A percentile compares a stretch with the other conserved stretches of the same genome.
Evolutionary conservation across 2,888 invertebrate species (phyloP).

Genomic region (Yponomeuta malinellus): DNA sequence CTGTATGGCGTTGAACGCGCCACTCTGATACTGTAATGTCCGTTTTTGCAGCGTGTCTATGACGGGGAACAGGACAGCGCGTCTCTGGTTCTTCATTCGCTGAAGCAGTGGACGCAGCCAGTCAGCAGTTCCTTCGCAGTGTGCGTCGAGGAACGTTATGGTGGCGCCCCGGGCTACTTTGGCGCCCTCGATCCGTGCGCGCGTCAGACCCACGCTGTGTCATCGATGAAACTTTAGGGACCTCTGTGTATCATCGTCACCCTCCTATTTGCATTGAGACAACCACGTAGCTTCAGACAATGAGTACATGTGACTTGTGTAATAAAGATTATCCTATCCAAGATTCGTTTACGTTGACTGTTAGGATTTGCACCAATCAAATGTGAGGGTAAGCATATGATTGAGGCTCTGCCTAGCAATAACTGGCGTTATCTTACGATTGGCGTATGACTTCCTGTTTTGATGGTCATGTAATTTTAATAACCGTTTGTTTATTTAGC

Average conservation of each 20-base stretch:
- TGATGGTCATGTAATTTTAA: not conserved
- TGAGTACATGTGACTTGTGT: no score
- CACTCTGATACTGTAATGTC: not conserved
- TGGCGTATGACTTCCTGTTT: no score
- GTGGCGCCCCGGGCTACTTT: slow-evolving; percentile 86
- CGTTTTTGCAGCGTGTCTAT: slow-evolving; percentile 86
- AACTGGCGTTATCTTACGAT: no score
- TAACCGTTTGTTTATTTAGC: not conserved
- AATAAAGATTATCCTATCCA: no score
- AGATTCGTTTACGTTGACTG: no score
- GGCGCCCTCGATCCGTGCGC: slow-evolving; percentile 93
- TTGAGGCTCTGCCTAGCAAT: no score
- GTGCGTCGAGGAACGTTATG: slow-evolving; percentile 92
- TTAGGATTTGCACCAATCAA: no score
- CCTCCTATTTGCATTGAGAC: no score
- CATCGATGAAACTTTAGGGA: not conserved
- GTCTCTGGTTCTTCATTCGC: slow-evolving; percentile 84
- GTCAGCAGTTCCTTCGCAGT: slow-evolving; percentile 87
- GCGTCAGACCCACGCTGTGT: slow-evolving; percentile 62
- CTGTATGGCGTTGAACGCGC: not conserved
- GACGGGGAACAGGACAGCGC: slow-evolving; percentile 92
- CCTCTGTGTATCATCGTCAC: no score
- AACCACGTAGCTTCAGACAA: no score
- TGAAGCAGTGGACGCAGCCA: slow-evolving; percentile 94
- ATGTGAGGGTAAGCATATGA: no score